Percentiles rank a stretch among this genome's conserved stretches.
phyloP scores from a whole-genome alignment of 2,113 vertebrate genomes.

The Pseudonaja textilis region DNA sequence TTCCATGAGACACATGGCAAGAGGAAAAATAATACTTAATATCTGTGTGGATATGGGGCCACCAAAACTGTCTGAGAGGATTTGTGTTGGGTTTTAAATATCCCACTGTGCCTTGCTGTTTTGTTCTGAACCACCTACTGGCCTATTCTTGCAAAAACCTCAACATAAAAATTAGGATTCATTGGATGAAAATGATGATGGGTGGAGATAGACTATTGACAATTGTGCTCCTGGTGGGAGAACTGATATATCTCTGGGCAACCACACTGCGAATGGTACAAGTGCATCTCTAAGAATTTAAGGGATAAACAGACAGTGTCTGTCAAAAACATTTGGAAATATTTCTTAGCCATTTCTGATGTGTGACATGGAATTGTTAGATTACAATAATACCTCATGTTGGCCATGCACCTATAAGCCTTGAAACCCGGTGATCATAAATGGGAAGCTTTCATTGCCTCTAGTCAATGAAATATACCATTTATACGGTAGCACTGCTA shows the following conservation, averaged over 20 bases:
- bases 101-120: not conserved
- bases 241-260: not conserved
- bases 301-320: not conserved
- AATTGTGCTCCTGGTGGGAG: not conserved
- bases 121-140: not conserved
- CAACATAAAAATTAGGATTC: not conserved
- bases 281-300: not conserved
- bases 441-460: not conserved
- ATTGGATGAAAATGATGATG: not conserved
- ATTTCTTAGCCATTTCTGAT: not conserved
- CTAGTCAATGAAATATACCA: not conserved
- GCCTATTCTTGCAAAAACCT: not conserved
- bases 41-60: not conserved
- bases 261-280: not conserved
- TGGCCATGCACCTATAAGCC: not conserved
- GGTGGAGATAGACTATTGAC: not conserved
- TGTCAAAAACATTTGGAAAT: not conserved
- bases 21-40: not conserved
- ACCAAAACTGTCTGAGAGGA: not conserved
- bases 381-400: not conserved
- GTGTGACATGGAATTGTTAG: not conserved
- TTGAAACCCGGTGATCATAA: not conserved
- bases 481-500: not conserved
- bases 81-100: not conserved
- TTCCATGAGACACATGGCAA: not conserved